A percentile compares a stretch with the other conserved stretches of the same genome.
Conservation (phyloP, 2,797 vertebrate species). For the Anolis apletophallus region DNA sequence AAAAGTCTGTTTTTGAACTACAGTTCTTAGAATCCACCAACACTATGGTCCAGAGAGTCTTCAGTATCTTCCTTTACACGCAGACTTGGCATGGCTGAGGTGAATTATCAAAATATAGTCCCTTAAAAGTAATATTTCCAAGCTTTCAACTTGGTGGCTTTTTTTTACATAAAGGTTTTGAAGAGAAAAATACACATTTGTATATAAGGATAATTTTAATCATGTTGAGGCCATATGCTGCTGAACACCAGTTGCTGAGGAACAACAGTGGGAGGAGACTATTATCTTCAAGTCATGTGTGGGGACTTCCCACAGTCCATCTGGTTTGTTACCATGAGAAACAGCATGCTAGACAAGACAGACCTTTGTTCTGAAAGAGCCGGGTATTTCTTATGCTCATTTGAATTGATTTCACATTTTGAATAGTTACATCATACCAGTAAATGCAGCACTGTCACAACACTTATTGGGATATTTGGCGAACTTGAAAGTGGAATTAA, state of each 20-base stretch:
- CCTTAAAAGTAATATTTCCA: too few relatives aligned
- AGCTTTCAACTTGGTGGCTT: conserved; percentile 2
- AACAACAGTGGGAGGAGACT: background rate
- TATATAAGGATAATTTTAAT: background rate
- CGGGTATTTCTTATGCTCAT: background rate
- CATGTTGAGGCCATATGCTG: background rate
- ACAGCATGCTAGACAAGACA: background rate
- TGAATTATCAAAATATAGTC: too few relatives aligned
- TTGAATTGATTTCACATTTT: background rate
- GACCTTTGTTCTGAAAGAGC: background rate
- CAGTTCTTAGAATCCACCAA: too few relatives aligned
- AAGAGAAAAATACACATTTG: conserved; percentile 2
- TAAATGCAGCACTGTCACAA: background rate
- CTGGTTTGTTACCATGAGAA: background rate
- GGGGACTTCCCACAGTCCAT: background rate
- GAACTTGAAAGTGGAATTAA: background rate
- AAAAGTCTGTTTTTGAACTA: too few relatives aligned
- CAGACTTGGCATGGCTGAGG: too few relatives aligned
- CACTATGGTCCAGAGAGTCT: too few relatives aligned
- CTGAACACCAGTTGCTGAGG: background rate
- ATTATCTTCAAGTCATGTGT: background rate
- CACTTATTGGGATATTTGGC: background rate
- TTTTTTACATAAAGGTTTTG: background rate
- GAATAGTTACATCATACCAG: background rate
- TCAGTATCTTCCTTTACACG: too few relatives aligned